Evolutionary conservation across 2,797 vertebrate species (phyloP).

Genomic region (Meda fulgida): DNA sequence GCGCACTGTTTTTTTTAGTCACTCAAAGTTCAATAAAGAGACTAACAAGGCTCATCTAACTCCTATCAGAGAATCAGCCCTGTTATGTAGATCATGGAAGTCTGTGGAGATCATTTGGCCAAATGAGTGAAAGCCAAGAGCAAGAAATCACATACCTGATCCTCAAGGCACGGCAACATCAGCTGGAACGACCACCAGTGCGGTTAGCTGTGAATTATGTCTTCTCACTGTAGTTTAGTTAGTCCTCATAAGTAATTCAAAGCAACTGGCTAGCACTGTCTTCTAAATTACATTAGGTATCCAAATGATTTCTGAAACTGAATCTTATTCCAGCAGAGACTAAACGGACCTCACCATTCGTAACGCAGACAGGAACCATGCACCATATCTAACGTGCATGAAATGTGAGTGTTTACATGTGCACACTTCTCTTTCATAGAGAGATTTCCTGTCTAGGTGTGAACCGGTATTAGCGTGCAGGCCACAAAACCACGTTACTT

Average conservation of each 20-base stretch:
- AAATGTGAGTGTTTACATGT: constrained; percentile 22
- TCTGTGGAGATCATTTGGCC: constrained; percentile 32
- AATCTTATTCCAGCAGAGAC: background rate
- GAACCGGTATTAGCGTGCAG: constrained; percentile 1
- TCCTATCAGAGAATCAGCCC: constrained; percentile 15
- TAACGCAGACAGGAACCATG: constrained; percentile 22
- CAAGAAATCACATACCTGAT: constrained; percentile 48
- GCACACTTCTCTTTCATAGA: constrained; percentile 43
- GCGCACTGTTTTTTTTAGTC: background rate
- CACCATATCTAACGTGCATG: constrained; percentile 15
- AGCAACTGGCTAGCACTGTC: background rate
- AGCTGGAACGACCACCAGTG: constrained; percentile 10
- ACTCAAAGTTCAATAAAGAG: constrained; percentile 23
- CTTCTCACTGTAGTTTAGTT: background rate
- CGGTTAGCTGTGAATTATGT: background rate
- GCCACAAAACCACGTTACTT: constrained; percentile 27
- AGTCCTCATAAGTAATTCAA: background rate
- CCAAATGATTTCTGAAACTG: background rate
- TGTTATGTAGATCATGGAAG: constrained; percentile 35
- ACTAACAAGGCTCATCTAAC: constrained; percentile 19
- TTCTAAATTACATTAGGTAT: background rate
- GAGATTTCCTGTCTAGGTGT: constrained; percentile 48
- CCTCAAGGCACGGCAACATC: constrained; percentile 1
- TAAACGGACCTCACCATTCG: background rate
- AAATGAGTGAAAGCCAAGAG: constrained; percentile 35